phyloP scores from a whole-genome alignment of 2,888 invertebrate genomes.

The Cryptosula pallasiana region DNA sequence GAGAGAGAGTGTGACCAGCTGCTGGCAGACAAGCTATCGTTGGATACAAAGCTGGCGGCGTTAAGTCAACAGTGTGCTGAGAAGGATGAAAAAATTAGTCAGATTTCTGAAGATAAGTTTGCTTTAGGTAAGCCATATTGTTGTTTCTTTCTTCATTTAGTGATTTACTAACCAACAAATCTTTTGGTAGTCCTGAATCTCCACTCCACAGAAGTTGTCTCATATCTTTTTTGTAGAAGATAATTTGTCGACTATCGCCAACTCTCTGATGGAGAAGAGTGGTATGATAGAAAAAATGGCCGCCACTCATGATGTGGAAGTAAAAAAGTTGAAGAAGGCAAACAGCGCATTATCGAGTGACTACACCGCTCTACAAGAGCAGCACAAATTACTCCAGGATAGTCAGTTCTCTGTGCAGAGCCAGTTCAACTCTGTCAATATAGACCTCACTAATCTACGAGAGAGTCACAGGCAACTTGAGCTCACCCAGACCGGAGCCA shows the following conservation, averaged over 20 bases:
- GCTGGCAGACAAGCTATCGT: background rate
- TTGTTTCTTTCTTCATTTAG: too few species aligned
- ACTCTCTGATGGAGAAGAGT: slow-evolving; percentile 23
- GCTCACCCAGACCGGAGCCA: slow-evolving; percentile 13
- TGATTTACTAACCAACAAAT: too few species aligned
- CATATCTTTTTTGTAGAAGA: too few species aligned
- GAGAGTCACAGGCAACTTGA: background rate
- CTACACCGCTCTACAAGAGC: background rate
- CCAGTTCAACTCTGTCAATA: background rate
- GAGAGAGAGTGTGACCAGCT: background rate
- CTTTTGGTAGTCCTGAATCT: too few species aligned
- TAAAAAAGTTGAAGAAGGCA: background rate
- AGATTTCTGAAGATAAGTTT: background rate
- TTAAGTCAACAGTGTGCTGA: background rate
- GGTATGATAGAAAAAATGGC: background rate
- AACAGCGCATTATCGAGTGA: background rate
- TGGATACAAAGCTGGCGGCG: background rate
- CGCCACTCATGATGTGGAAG: background rate
- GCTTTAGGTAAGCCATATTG: background rate
- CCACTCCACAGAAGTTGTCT: too few species aligned
- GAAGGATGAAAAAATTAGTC: background rate
- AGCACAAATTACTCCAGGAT: background rate
- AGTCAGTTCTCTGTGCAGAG: background rate
- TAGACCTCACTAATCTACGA: background rate
- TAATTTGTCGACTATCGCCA: background rate